Evolutionary conservation across 2,113 vertebrate species (phyloP).

Genomic region (Tiliqua scincoides): DNA sequence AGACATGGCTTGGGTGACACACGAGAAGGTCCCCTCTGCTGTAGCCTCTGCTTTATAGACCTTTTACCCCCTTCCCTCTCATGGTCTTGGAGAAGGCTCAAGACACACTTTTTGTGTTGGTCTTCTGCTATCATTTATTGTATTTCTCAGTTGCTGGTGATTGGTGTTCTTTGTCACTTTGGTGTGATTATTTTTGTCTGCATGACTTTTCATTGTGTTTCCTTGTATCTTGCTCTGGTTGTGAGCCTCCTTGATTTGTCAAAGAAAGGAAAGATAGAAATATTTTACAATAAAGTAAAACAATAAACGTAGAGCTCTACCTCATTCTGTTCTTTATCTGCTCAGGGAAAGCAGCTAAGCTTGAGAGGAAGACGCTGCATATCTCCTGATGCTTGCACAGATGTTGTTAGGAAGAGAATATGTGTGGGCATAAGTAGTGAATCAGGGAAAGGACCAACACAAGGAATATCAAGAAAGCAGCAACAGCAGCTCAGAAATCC

Average conservation of each 20-base stretch:
- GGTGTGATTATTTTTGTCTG: too few species aligned
- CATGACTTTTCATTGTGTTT: too few species aligned
- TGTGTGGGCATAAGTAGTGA: not conserved
- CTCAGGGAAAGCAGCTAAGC: not conserved
- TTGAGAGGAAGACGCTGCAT: not conserved
- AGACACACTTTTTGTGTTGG: too few species aligned
- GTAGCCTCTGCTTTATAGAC: too few species aligned
- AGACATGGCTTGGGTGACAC: too few species aligned
- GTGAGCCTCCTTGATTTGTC: not conserved
- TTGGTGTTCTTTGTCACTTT: too few species aligned
- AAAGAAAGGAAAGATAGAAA: not conserved
- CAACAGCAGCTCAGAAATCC: slow-evolving; percentile 6
- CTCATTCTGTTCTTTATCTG: not conserved
- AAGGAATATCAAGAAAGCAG: not conserved
- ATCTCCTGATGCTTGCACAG: not conserved
- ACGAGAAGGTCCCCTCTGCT: too few species aligned
- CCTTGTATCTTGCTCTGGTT: not conserved
- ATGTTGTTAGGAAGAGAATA: not conserved
- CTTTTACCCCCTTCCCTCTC: too few species aligned
- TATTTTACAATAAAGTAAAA: not conserved
- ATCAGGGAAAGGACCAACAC: not conserved
- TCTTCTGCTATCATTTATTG: too few species aligned
- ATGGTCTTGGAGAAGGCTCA: too few species aligned
- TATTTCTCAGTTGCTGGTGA: too few species aligned
- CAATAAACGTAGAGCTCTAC: not conserved